A percentile compares a stretch with the other conserved stretches of the same genome.
These are phyloP conservation scores for Ceratina australensis DNA, from an alignment of 1,140 invertebrate species.

Conservation along the genomic window DNA sequence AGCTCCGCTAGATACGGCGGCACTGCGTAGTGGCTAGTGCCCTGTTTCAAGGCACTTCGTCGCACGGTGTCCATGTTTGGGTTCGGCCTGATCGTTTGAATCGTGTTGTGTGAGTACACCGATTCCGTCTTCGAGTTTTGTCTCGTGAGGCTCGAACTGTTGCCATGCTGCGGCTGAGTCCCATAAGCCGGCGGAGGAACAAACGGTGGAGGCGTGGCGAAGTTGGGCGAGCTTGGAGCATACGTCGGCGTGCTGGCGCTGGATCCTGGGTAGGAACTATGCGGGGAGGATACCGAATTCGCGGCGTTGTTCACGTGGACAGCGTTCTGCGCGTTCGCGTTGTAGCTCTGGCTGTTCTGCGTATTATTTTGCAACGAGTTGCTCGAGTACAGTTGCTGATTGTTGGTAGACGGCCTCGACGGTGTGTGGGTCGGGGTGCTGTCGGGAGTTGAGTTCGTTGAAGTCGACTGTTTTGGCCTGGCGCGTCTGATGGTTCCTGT, in stretches of 20 bases:
- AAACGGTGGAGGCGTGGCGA: conserved; percentile 75
- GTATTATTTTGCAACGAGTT: conserved; percentile 36
- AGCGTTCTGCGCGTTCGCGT: conserved; percentile 27
- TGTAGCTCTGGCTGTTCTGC: conserved; percentile 51
- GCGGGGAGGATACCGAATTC: conserved; percentile 63
- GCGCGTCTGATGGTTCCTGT: conserved; percentile 78
- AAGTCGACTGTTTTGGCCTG: conserved; percentile 74
- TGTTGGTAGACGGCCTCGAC: conserved; percentile 30
- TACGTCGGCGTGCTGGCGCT: conserved; percentile 69
- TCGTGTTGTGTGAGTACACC: conserved; percentile 59
- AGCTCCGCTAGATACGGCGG: conserved; percentile 76
- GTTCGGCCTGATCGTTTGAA: conserved; percentile 70
- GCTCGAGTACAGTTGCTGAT: conserved; percentile 56
- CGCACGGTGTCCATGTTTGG: conserved; percentile 75
- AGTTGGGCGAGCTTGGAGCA: conserved; percentile 66
- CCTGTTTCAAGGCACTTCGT: conserved; percentile 76
- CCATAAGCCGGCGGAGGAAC: conserved; percentile 77
- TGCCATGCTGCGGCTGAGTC: conserved; percentile 63
- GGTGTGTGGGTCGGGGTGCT: conserved; percentile 73
- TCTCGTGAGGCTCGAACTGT: conserved; percentile 56
- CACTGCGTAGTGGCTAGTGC: conserved; percentile 69
- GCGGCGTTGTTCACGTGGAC: conserved; percentile 36
- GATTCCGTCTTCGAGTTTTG: conserved; percentile 69
- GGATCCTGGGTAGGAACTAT: conserved; percentile 69
- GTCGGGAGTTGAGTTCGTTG: conserved; percentile 73